These are phyloP conservation scores for Athalia rosae DNA, from an alignment of 2,888 invertebrate genomes.

Conservation along the genomic window DNA sequence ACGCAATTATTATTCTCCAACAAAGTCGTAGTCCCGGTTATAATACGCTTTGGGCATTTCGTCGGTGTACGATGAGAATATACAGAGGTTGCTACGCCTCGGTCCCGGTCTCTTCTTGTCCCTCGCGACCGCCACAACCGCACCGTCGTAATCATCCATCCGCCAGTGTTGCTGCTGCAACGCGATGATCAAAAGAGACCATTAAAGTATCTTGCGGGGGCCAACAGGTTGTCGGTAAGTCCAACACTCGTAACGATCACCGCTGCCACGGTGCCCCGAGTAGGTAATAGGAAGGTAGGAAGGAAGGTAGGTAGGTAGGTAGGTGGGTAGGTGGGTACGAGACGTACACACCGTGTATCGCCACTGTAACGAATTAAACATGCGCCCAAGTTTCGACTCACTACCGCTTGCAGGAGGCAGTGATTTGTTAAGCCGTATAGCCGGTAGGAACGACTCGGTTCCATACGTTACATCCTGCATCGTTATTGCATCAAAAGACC, in stretches of 20 bases:
- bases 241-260: background rate
- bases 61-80: too few species aligned
- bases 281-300: too few species aligned
- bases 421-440: background rate
- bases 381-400: background rate
- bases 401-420: background rate
- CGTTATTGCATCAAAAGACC: background rate
- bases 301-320: background rate
- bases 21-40: too few species aligned
- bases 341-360: background rate
- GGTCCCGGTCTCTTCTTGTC: too few species aligned
- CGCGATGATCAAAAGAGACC: slow-evolving; percentile 2
- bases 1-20: too few species aligned
- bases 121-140: too few species aligned
- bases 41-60: too few species aligned
- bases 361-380: slow-evolving; percentile 3
- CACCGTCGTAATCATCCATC: too few species aligned
- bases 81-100: too few species aligned
- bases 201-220: background rate
- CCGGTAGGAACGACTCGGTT: background rate
- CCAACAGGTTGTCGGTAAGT: background rate
- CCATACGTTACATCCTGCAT: background rate
- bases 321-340: background rate
- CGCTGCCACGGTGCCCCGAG: too few species aligned
- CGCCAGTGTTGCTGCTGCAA: background rate